Evolutionary conservation across 2,888 invertebrate genomes (phyloP).

Genomic region (Apeira syringaria): DNA sequence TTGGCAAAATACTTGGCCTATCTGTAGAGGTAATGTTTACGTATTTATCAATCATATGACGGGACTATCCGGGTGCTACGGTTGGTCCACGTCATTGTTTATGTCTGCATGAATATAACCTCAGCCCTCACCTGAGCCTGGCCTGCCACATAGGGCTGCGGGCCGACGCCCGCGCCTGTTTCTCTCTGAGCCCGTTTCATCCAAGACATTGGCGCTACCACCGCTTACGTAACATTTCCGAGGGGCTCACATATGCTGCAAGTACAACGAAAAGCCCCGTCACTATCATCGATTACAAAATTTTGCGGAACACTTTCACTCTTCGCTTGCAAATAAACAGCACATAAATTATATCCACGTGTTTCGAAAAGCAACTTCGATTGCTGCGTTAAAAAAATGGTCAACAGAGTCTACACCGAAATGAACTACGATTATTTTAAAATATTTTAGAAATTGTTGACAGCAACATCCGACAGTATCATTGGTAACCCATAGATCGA

Average conservation of each 20-base stretch:
- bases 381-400: slow-evolving; percentile 10
- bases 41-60: slow-evolving; percentile 47
- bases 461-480: no score
- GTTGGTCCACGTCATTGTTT: slow-evolving; percentile 76
- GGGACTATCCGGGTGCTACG: slow-evolving; percentile 20
- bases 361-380: no score
- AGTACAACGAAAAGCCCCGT: slow-evolving; percentile 59
- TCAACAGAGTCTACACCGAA: no score
- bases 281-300: slow-evolving; percentile 56
- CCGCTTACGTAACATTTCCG: slow-evolving; percentile 78
- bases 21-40: slow-evolving; percentile 21
- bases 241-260: slow-evolving; percentile 67
- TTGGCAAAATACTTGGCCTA: slow-evolving; percentile 7
- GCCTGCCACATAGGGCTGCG: slow-evolving; percentile 55
- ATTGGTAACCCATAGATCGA: no score
- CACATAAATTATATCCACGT: slow-evolving; percentile 15
- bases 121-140: slow-evolving; percentile 70
- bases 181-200: slow-evolving; percentile 62
- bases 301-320: slow-evolving; percentile 67
- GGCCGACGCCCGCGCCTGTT: slow-evolving; percentile 51
- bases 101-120: slow-evolving; percentile 60
- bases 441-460: slow-evolving; percentile 66
- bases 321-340: slow-evolving; percentile 24
- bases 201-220: slow-evolving; percentile 74
- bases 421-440: no score